Percentiles rank a stretch among this genome's conserved stretches.
Evolutionary conservation across 2,797 vertebrate genomes (phyloP).

Genomic region (Monodelphis domestica): DNA sequence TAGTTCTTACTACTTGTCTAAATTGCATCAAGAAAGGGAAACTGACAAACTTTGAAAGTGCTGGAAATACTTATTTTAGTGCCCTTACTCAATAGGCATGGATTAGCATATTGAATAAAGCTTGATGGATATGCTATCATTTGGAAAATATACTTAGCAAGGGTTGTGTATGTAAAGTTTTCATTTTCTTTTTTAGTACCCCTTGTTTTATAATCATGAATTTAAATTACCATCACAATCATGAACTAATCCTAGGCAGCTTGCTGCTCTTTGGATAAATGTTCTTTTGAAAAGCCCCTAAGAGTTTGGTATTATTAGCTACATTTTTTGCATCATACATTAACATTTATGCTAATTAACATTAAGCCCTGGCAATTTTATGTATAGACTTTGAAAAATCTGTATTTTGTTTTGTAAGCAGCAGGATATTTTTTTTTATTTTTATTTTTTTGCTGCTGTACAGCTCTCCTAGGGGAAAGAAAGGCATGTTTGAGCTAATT

Average conservation of each 20-base stretch:
- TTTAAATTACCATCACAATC: constrained; percentile 66
- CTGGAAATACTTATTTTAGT: constrained; percentile 38
- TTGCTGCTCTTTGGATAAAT: constrained; percentile 58
- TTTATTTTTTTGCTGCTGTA: constrained; percentile 39
- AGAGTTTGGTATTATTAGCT: constrained; percentile 51
- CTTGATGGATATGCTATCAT: constrained; percentile 14
- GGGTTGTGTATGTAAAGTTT: neutral
- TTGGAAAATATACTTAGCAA: constrained; percentile 10
- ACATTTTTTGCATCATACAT: constrained; percentile 61
- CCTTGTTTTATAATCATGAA: constrained; percentile 51
- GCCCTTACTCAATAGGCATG: constrained; percentile 29
- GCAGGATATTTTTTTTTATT: no score
- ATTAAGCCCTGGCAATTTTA: constrained; percentile 61
- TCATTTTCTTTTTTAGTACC: constrained; percentile 39
- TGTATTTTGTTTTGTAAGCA: constrained; percentile 45
- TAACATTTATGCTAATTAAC: constrained; percentile 59
- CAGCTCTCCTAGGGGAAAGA: constrained; percentile 42
- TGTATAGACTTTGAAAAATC: constrained; percentile 57
- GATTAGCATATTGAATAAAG: constrained; percentile 28
- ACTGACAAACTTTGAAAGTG: constrained; percentile 37
- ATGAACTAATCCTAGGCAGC: constrained; percentile 47
- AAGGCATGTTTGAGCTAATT: constrained; percentile 18
- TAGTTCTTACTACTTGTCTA: neutral
- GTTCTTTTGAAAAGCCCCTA: constrained; percentile 62
- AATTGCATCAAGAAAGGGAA: constrained; percentile 22